A percentile compares a stretch with the other conserved stretches of the same genome.
Evolutionary conservation across 2,888 invertebrate species (phyloP).

Genomic region (Mylabris sibirica): DNA sequence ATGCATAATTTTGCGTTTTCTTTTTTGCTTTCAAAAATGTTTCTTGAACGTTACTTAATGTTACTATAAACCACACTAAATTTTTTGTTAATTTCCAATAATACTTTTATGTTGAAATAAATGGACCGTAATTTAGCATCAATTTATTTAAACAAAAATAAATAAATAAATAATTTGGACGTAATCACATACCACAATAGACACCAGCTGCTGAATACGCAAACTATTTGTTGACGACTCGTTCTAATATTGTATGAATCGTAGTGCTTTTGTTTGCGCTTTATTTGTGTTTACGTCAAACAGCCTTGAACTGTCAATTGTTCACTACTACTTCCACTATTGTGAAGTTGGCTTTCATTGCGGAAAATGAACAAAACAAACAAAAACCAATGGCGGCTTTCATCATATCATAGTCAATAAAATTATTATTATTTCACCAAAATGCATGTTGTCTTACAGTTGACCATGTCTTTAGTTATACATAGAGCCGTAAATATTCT

Average conservation of each 20-base stretch:
- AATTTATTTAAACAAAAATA: background rate
- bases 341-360: background rate
- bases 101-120: background rate
- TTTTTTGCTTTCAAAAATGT: too few relatives aligned
- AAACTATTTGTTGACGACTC: background rate
- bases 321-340: background rate
- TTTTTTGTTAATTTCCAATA: background rate
- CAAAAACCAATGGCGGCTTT: background rate
- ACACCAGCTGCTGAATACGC: background rate
- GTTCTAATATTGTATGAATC: background rate
- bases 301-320: constrained; percentile 1
- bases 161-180: too few relatives aligned
- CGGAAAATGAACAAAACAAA: background rate
- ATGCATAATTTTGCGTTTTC: too few relatives aligned
- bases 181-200: background rate
- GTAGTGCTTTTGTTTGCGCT: background rate
- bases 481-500: too few relatives aligned
- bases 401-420: too few relatives aligned
- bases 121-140: background rate
- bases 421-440: too few relatives aligned
- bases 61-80: too few relatives aligned
- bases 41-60: too few relatives aligned
- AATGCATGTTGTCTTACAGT: too few relatives aligned
- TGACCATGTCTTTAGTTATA: too few relatives aligned
- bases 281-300: background rate